Evolutionary conservation across 1,140 invertebrate genomes (phyloP).

Genomic region (Drosophila asahinai): DNA sequence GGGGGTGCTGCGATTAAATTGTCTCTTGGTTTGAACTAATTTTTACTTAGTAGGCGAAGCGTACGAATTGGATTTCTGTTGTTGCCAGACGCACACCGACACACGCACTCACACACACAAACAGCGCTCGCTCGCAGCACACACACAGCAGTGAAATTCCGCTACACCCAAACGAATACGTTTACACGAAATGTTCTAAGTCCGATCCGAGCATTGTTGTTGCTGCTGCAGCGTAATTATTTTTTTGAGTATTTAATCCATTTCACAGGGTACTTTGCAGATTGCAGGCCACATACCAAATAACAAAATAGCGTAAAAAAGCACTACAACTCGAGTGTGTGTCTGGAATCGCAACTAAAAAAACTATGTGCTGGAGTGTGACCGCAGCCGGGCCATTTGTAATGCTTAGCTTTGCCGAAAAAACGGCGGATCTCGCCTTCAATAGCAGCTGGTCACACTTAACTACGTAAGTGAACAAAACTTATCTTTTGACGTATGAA

Average conservation of each 20-base stretch:
- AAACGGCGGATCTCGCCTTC: too few species aligned
- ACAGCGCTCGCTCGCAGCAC: constrained; percentile 2
- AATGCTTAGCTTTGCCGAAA: not conserved
- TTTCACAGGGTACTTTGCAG: not conserved
- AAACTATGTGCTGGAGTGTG: constrained; percentile 41
- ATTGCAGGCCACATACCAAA: constrained; percentile 59
- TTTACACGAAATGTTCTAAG: constrained; percentile 64
- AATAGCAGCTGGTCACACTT: too few species aligned
- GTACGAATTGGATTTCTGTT: constrained; percentile 55
- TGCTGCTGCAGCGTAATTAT: constrained; percentile 5
- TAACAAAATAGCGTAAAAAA: constrained; percentile 78
- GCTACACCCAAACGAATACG: constrained; percentile 58
- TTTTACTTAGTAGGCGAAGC: constrained; percentile 51
- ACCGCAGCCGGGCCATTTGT: constrained; percentile 3
- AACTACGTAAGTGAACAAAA: too few species aligned
- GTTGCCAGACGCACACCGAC: constrained; percentile 42
- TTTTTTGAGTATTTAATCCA: constrained; percentile 15
- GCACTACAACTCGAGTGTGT: constrained; percentile 58
- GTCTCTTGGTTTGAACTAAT: constrained; percentile 53
- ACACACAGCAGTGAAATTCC: constrained; percentile 58
- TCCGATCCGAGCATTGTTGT: constrained; percentile 39
- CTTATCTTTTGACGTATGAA: too few species aligned
- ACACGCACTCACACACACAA: constrained; percentile 23
- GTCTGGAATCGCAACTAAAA: constrained; percentile 69
- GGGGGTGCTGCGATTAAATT: constrained; percentile 32